Conservation (phyloP, 2,888 invertebrate species). For the Drosophila flavopinicola region DNA sequence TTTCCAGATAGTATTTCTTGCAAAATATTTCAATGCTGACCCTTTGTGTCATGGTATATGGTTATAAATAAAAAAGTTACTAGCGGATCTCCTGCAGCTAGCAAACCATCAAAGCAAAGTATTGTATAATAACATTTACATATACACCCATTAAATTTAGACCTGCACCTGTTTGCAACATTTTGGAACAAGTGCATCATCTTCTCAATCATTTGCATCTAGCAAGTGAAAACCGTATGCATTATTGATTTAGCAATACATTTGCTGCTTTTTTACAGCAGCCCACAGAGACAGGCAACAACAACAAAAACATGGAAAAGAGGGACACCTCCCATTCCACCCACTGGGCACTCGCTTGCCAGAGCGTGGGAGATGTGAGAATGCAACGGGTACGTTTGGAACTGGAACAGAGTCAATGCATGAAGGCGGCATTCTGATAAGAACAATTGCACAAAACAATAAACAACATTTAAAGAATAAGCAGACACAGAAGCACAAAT, state of each 20-base stretch:
- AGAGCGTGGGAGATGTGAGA: conserved; percentile 35
- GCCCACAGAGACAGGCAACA: not conserved
- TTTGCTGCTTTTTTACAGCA: conserved; percentile 22
- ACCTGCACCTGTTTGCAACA: no score
- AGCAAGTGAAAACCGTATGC: not conserved
- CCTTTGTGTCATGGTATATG: no score
- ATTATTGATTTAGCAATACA: conserved; percentile 48
- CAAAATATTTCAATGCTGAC: no score
- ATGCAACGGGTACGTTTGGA: conserved; percentile 2
- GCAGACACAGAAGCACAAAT: conserved; percentile 10
- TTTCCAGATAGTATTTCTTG: no score
- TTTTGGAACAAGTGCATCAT: no score
- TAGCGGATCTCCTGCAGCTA: no score
- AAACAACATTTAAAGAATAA: conserved; percentile 24
- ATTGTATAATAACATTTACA: not conserved
- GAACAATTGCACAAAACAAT: conserved; percentile 7
- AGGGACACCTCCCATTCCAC: conserved; percentile 5
- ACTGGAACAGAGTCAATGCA: conserved; percentile 18
- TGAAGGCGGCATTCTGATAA: conserved; percentile 34
- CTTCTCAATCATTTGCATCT: conserved; percentile 2
- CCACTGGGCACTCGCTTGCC: conserved; percentile 6
- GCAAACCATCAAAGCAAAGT: no score
- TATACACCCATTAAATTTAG: no score
- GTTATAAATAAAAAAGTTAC: no score
- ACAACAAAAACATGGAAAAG: no score